Evolutionary conservation across 1,140 invertebrate genomes (phyloP).

Genomic region (Orchesella cincta): DNA sequence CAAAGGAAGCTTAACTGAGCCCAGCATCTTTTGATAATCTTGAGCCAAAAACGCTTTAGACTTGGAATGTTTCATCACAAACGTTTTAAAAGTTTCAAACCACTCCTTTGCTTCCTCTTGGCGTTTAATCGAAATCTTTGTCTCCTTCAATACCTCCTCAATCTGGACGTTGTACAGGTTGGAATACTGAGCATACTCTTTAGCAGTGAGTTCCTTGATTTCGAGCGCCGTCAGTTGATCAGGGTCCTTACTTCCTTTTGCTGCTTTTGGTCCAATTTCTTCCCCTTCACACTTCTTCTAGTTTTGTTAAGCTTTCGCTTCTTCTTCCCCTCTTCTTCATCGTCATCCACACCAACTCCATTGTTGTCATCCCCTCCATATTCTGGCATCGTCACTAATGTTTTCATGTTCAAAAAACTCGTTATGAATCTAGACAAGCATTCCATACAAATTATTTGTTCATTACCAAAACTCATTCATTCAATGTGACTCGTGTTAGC

Average conservation of each 20-base stretch:
- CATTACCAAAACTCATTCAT: too few relatives aligned
- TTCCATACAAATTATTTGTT: too few relatives aligned
- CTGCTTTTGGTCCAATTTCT: constrained; percentile 75
- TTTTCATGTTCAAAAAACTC: constrained; percentile 2
- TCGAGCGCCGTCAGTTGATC: background rate
- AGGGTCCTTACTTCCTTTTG: constrained; percentile 78
- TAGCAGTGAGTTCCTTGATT: background rate
- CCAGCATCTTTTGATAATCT: constrained; percentile 55
- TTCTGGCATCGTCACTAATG: constrained; percentile 19
- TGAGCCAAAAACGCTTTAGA: constrained; percentile 31
- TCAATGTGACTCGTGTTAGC: too few relatives aligned
- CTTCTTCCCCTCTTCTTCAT: constrained; percentile 50
- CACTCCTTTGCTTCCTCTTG: constrained; percentile 63
- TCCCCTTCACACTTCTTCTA: constrained; percentile 56
- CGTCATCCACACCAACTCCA: constrained; percentile 28
- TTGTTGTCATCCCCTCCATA: background rate
- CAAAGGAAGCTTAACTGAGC: constrained; percentile 57
- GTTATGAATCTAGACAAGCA: too few relatives aligned
- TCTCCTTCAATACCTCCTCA: constrained; percentile 74
- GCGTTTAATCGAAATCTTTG: constrained; percentile 25
- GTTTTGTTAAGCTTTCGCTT: constrained; percentile 53
- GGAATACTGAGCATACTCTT: constrained; percentile 67
- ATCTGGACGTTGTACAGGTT: constrained; percentile 78
- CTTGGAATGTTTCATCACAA: background rate
- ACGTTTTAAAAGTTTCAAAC: constrained; percentile 63